These are phyloP conservation scores for Spodoptera littoralis DNA, from an alignment of 2,888 invertebrate genomes.

Conservation along the genomic window DNA sequence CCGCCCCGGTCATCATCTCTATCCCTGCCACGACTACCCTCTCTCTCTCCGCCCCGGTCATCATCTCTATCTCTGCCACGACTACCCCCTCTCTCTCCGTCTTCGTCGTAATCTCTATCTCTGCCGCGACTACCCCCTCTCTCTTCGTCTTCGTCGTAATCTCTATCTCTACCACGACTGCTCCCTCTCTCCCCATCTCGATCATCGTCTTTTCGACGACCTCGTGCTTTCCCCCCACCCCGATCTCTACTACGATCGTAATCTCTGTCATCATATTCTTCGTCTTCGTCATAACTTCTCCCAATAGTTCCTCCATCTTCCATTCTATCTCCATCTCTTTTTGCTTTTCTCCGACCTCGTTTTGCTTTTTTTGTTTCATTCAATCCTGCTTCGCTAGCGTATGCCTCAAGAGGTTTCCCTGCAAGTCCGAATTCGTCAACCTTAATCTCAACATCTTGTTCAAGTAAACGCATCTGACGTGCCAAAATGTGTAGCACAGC, in stretches of 20 bases:
- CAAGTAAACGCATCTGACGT: conserved; percentile 75
- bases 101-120: neutral
- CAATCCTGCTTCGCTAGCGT: too few species aligned
- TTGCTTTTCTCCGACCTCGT: too few species aligned
- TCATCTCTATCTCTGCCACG: conserved; percentile 20
- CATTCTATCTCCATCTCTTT: too few species aligned
- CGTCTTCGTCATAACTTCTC: neutral
- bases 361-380: too few species aligned
- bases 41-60: conserved; percentile 20
- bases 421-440: conserved; percentile 33
- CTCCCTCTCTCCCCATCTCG: too few species aligned
- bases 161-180: conserved; percentile 3
- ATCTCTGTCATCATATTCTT: conserved; percentile 22
- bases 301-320: too few species aligned
- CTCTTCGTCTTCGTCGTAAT: too few species aligned
- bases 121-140: neutral
- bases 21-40: conserved; percentile 22
- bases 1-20: conserved; percentile 16
- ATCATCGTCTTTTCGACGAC: too few species aligned
- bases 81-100: conserved; percentile 23
- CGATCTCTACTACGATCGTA: conserved; percentile 2
- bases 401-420: neutral
- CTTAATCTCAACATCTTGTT: conserved; percentile 74
- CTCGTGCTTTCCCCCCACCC: neutral
- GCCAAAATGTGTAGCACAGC: conserved; percentile 76